phyloP scores from a whole-genome alignment of 2,888 invertebrate genomes.

The Tuberolachnus salignus region DNA sequence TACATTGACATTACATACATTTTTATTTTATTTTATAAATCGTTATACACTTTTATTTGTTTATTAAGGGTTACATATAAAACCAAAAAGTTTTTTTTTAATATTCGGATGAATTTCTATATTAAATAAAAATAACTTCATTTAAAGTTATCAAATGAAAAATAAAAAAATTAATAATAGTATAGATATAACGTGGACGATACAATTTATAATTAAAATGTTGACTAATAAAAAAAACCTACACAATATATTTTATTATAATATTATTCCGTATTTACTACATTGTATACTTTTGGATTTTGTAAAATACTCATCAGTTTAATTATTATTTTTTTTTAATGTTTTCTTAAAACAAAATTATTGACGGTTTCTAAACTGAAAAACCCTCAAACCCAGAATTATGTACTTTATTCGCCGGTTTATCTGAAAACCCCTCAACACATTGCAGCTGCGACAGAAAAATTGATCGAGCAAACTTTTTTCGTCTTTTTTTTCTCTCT shows the following conservation, averaged over 20 bases:
- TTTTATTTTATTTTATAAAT: too few species aligned
- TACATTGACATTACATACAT: too few species aligned
- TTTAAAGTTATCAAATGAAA: not conserved
- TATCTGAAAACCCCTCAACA: constrained; percentile 53
- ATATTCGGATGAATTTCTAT: too few species aligned
- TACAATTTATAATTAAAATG: not conserved
- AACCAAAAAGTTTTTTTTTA: too few species aligned
- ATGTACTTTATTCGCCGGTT: constrained; percentile 38
- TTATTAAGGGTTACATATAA: too few species aligned
- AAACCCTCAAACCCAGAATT: constrained; percentile 38
- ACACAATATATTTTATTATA: too few species aligned
- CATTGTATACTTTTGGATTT: not conserved
- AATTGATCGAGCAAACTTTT: constrained; percentile 56
- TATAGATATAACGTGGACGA: not conserved
- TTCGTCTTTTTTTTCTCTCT: constrained; percentile 21
- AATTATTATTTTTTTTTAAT: not conserved
- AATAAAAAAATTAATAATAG: not conserved
- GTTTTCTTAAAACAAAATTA: constrained; percentile 23
- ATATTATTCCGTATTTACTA: too few species aligned
- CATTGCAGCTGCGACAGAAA: constrained; percentile 53
- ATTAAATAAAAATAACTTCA: not conserved
- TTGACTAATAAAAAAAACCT: not conserved
- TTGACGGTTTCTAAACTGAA: constrained; percentile 23
- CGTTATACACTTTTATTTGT: too few species aligned
- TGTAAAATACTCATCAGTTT: not conserved